Conservation (phyloP, 2,888 invertebrate species). For the Dicyrtoma fusca region DNA sequence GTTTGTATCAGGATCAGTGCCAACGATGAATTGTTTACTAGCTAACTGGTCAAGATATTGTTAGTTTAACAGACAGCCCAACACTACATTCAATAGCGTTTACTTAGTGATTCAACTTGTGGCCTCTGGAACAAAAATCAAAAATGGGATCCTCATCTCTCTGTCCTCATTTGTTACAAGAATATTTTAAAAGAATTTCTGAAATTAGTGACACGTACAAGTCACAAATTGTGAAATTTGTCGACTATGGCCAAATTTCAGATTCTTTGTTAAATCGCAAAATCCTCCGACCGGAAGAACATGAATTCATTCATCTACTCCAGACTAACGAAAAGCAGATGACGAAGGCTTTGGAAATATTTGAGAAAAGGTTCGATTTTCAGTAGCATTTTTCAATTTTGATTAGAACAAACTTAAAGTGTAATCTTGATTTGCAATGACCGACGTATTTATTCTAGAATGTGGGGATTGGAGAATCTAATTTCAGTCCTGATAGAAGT, state of each 20-base stretch:
- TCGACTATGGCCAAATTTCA: slow-evolving; percentile 35
- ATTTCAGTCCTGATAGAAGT: slow-evolving; percentile 29
- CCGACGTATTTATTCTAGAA: too few species aligned
- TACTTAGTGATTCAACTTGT: background rate
- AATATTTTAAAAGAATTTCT: slow-evolving; percentile 46
- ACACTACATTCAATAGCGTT: too few species aligned
- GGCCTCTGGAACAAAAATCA: background rate
- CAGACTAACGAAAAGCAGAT: slow-evolving; percentile 3
- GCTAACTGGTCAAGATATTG: too few species aligned
- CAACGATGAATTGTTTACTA: too few species aligned
- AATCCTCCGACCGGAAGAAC: slow-evolving; percentile 23
- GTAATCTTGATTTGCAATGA: too few species aligned
- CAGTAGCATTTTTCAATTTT: too few species aligned
- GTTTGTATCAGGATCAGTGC: too few species aligned
- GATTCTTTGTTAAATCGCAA: slow-evolving; percentile 8
- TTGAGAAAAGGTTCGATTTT: slow-evolving; percentile 23
- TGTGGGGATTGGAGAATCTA: slow-evolving; percentile 37
- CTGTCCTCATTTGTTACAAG: slow-evolving; percentile 49
- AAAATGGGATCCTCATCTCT: slow-evolving; percentile 29
- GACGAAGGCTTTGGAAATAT: slow-evolving; percentile 8
- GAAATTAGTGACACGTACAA: slow-evolving; percentile 45
- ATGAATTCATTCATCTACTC: background rate
- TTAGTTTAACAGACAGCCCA: too few species aligned
- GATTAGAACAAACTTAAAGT: too few species aligned
- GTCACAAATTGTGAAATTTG: slow-evolving; percentile 47